Base-by-base conservation (phyloP, 2,113 vertebrate genomes). In the Pelvicachromis taeniatus region DNA sequence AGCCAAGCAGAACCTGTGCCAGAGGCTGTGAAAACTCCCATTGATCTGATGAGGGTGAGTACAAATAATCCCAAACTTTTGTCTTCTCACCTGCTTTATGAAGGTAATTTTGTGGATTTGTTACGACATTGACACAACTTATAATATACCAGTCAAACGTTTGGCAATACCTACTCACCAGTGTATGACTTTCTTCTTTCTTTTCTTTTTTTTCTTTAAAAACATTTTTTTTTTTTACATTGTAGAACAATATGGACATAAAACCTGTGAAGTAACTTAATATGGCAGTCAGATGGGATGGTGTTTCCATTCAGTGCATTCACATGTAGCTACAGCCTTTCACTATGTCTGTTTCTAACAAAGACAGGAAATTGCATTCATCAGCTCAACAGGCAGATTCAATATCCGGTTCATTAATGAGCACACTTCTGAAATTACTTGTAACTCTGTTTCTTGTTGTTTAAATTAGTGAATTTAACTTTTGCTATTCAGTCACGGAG, bases 11-110 rank as follows among this genome's bases (percentile, higher is more conserved):
- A 96, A 0, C 78, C 92, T 0, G 95, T 90, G 0, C 42, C 90
- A 5, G 97, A 98, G 68, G 84, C 92, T 4, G 98, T 98, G 5
- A 99, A 98, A 96, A 99, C 99, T 11, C 99, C 99, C 1, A 96
- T 99, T 1, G 99, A 99, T 92, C 92, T 98, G 88, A 97, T 97
- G 85, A 99, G 98, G 97, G 98, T 99, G 79, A 92, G 88, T 86
- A 40, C 31, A 88, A 53, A 19, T 42, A 26, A 1, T 1, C 11
- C 4, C 6, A 42, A 73, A 42, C 33, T 19, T 83, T 68, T 48
- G 31, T 81, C 6, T 29, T 26, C 8, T 55, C 6, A 55, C 23
- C 4, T 26, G 13, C 10, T 68, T 86, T 23, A 52, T 75, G 45
- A 45, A 75, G 45, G 0, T 31, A 31, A 75, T 50, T 75, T 52